Evolutionary conservation across 1,140 invertebrate genomes (phyloP).

Genomic region (Hydropsyche tenuis): DNA sequence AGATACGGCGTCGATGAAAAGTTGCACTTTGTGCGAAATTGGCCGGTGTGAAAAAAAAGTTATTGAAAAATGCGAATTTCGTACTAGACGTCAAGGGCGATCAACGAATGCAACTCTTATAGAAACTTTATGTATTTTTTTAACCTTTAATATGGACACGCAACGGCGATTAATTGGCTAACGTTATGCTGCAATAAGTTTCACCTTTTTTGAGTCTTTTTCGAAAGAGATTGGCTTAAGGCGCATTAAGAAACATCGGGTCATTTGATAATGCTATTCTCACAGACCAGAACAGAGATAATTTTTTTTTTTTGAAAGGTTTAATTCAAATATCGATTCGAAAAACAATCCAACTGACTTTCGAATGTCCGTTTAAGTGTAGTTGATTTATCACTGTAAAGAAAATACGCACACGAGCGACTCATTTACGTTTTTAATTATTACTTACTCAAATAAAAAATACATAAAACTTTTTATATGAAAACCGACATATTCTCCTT

Average conservation of each 20-base stretch:
- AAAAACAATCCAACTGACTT: not conserved
- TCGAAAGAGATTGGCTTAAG: conserved; percentile 22
- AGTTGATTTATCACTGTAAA: too few relatives aligned
- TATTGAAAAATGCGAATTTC: too few relatives aligned
- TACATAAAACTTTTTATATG: too few relatives aligned
- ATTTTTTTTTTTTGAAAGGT: not conserved
- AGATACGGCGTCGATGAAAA: too few relatives aligned
- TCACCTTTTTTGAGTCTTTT: conserved; percentile 28
- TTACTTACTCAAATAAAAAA: too few relatives aligned
- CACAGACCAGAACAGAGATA: conserved; percentile 6
- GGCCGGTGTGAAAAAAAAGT: too few relatives aligned
- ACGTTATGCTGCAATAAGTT: conserved; percentile 32
- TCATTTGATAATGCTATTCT: not conserved
- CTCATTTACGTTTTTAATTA: too few relatives aligned
- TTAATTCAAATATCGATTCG: not conserved
- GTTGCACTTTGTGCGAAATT: too few relatives aligned
- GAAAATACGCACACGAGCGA: too few relatives aligned
- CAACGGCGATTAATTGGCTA: conserved; percentile 29
- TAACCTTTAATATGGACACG: conserved; percentile 20
- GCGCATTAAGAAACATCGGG: not conserved
- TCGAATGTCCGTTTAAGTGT: too few relatives aligned
- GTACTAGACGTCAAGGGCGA: too few relatives aligned
- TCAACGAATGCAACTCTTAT: too few relatives aligned
- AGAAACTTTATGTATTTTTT: not conserved
- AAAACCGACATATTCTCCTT: conserved; percentile 26